A percentile compares a stretch with the other conserved stretches of the same genome.
These are phyloP conservation scores for Dasyprocta punctata DNA, from an alignment of 2,113 vertebrate genomes.

Conservation along the genomic window DNA sequence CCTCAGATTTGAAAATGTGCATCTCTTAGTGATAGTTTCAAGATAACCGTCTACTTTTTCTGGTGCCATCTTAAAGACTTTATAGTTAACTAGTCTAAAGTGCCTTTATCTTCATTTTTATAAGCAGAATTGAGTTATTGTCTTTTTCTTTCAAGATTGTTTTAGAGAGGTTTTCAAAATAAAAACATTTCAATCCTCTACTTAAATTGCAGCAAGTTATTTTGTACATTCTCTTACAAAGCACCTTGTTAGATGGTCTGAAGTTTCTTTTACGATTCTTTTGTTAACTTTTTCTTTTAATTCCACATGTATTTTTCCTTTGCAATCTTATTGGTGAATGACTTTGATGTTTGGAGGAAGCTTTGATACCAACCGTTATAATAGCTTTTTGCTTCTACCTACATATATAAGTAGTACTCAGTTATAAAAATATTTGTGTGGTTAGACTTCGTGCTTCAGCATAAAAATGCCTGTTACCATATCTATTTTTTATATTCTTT, in stretches of 20 bases:
- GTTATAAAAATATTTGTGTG: not conserved
- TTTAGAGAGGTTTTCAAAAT: conserved; percentile 34
- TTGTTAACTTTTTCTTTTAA: not conserved
- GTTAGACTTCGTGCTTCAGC: not conserved
- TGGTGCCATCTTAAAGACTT: not conserved
- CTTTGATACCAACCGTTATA: not conserved
- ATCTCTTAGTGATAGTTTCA: not conserved
- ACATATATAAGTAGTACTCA: not conserved
- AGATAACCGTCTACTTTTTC: not conserved
- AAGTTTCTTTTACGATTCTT: not conserved
- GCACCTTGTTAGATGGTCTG: not conserved
- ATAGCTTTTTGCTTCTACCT: conserved; percentile 10
- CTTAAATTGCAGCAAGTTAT: not conserved
- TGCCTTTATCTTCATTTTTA: not conserved
- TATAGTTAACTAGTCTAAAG: not conserved
- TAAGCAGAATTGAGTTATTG: not conserved
- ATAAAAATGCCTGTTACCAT: not conserved
- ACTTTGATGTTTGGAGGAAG: not conserved
- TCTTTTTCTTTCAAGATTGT: conserved; percentile 21
- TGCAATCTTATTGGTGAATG: not conserved
- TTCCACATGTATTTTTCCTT: not conserved
- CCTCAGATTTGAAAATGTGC: conserved; percentile 8
- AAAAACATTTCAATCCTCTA: not conserved
- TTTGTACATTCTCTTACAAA: not conserved
- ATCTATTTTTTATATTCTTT: not conserved